These are phyloP conservation scores for Pyralis farinalis DNA, from an alignment of 2,888 invertebrate genomes.

Conservation along the genomic window DNA sequence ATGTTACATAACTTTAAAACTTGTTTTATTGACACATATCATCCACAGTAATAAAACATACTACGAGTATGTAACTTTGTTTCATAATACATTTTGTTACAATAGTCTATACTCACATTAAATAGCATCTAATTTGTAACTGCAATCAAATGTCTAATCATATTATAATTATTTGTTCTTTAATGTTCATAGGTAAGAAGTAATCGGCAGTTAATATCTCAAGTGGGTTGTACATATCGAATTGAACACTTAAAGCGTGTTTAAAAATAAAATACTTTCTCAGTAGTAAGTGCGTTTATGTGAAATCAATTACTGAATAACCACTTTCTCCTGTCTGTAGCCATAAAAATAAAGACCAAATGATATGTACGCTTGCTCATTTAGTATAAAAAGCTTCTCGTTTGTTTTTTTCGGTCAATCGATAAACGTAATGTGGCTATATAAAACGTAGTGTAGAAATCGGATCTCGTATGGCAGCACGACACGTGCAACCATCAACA, in stretches of 20 bases:
- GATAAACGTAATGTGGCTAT: not conserved
- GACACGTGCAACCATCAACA: too few species aligned
- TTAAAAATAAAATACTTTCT: slow-evolving; percentile 8
- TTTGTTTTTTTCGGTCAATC: not conserved
- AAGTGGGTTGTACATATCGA: not conserved
- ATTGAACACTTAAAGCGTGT: not conserved
- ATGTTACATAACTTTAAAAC: too few species aligned
- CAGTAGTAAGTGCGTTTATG: slow-evolving; percentile 2
- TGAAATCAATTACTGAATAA: slow-evolving; percentile 7
- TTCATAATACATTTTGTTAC: too few species aligned
- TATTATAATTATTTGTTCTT: too few species aligned
- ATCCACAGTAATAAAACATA: too few species aligned
- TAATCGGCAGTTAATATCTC: too few species aligned
- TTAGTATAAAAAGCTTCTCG: not conserved
- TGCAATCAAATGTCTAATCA: too few species aligned
- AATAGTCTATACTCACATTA: too few species aligned
- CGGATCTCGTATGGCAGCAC: not conserved
- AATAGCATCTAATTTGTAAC: too few species aligned
- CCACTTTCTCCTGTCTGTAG: slow-evolving; percentile 5
- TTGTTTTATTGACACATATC: too few species aligned
- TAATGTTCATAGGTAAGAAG: too few species aligned
- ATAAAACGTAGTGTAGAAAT: not conserved
- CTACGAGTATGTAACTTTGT: too few species aligned
- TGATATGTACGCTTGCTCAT: not conserved
- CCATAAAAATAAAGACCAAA: slow-evolving; percentile 6